Conservation (phyloP, 2,888 invertebrate species). For the Argyra leucocephala region DNA sequence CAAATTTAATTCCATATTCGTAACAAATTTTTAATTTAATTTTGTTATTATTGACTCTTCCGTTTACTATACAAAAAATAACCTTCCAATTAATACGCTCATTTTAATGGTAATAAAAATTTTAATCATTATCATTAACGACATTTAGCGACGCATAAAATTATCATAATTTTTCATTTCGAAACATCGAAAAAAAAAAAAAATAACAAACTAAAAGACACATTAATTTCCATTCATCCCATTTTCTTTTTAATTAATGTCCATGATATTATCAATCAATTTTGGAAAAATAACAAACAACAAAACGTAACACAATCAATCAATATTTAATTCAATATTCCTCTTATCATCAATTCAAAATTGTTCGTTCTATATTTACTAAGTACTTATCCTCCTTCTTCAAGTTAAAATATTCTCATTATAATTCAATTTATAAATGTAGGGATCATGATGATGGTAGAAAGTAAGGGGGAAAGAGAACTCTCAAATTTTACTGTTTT, state of each 20-base stretch:
- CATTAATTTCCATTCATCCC: neutral
- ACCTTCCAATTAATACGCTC: neutral
- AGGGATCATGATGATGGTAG: neutral
- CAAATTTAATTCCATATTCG: no score
- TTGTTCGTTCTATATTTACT: neutral
- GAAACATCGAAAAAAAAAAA: neutral
- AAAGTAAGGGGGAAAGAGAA: neutral
- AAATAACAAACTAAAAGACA: neutral
- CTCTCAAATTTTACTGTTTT: neutral
- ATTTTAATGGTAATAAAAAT: neutral
- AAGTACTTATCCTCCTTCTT: neutral
- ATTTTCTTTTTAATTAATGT: neutral
- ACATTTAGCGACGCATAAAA: neutral
- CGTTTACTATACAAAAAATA: no score
- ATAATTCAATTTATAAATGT: neutral
- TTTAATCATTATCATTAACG: constrained; percentile 3
- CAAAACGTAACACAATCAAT: neutral
- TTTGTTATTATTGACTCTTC: no score
- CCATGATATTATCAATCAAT: neutral
- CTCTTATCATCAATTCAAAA: neutral
- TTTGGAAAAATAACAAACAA: no score
- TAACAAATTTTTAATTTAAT: no score
- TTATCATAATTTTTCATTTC: neutral
- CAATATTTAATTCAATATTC: neutral
- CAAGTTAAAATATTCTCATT: neutral